phyloP scores from a whole-genome alignment of 2,113 vertebrate species.

The Crypturellus undulatus region DNA sequence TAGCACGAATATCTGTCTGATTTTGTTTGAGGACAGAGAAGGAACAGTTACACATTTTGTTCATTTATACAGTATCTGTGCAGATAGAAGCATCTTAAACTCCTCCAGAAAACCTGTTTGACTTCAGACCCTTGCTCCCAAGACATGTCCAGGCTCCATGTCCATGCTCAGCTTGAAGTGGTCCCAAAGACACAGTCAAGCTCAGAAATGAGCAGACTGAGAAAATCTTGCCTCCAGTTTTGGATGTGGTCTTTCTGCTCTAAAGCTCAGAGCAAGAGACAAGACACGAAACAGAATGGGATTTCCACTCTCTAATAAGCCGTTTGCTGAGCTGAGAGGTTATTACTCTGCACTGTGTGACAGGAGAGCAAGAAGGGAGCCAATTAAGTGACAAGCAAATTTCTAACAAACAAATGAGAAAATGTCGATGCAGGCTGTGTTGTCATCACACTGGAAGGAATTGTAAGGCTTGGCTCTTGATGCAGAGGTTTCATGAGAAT shows the following conservation, averaged over 20 bases:
- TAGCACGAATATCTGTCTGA: not conserved
- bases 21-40: not conserved
- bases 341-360: not conserved
- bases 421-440: not conserved
- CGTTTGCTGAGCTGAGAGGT: not conserved
- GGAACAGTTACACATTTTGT: not conserved
- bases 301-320: not conserved
- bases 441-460: not conserved
- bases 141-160: not conserved
- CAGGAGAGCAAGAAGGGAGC: not conserved
- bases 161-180: not conserved
- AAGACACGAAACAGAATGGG: not conserved
- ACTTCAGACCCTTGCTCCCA: not conserved
- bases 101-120: not conserved
- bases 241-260: not conserved
- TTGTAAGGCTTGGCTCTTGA: not conserved
- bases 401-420: not conserved
- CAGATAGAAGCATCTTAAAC: not conserved
- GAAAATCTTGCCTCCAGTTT: not conserved
- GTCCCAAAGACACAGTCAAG: not conserved
- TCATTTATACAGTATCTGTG: not conserved
- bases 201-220: not conserved
- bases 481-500: not conserved
- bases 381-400: not conserved
- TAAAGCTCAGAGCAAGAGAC: not conserved